Evolutionary conservation across 1,140 invertebrate genomes (phyloP), one percentile per base, ranked within the genome.

Genomic region (Mizuhopecten yessoensis): DNA sequence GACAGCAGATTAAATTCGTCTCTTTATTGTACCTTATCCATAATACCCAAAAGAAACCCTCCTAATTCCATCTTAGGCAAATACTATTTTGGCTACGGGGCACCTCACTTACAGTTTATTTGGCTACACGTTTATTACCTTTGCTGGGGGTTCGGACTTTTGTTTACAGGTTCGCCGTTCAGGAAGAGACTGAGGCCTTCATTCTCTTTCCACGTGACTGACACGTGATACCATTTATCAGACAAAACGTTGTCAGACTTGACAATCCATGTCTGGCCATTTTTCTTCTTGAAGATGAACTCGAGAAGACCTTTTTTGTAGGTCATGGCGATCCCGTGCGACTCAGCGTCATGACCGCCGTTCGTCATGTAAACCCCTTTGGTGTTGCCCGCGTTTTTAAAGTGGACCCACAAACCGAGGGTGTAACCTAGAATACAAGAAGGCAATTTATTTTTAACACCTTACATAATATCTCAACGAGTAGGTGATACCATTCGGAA

Each of bases 291-390:
- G 93, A 96, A 96, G 45, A 95, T 93, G 90, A 95, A 95, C 42
- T 95, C 94, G 11, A 96, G 90, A 15, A 91, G 87, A 49, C 95
- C 95, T 33, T 93, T 94, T 42, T 93, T 90, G 91, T 96, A 96
- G 42, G 92, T 89, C 95, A 96, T 95, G 36, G 96, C 95, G 3
- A 96, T 94, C n/a, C 96, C 96, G 93, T 96, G 96, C 17, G 92
- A 94, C 33, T 93, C 89, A 3, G 88, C 9, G 17, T 90, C 91
- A 57, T 96, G 95, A 13, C 95, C 96, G 0, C 96, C 96, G 89
- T 96, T 96, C 10, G 96, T 96, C 92, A 96, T 86, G 90, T 96
- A 96, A 20, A 96, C 94, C 15, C 93, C 94, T 86, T 94, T 90
- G 33, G 91, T 91, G n/a, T 91, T 88, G 11, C 92, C 93, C 5